These are phyloP conservation scores for Eupelmus urozonus DNA, from an alignment of 2,888 invertebrate species.

Conservation along the genomic window DNA sequence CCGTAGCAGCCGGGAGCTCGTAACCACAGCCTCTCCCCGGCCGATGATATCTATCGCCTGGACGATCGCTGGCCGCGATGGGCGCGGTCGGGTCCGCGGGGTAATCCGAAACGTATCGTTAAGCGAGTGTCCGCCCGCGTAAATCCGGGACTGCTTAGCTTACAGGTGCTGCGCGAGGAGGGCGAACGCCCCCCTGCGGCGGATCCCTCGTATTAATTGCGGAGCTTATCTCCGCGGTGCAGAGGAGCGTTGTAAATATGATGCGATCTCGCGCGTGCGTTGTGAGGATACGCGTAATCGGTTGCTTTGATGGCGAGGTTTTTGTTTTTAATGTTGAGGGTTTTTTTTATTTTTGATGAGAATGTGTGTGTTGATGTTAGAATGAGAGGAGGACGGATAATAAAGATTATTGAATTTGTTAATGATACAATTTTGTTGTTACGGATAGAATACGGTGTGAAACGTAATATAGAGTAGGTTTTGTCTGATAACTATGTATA, in stretches of 20 bases:
- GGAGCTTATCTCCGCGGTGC: conserved; percentile 1
- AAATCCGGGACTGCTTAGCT: too few relatives aligned
- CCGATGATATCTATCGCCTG: conserved; percentile 26
- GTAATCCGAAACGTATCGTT: conserved; percentile 46
- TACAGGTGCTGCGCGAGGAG: conserved; percentile 3
- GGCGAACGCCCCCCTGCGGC: conserved; percentile 1
- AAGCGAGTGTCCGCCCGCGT: conserved; percentile 22
- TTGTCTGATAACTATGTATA: too few relatives aligned
- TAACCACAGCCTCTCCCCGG: neutral
- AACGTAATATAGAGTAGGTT: too few relatives aligned
- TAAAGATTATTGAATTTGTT: too few relatives aligned
- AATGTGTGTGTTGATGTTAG: too few relatives aligned
- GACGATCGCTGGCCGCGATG: neutral
- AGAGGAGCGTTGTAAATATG: conserved; percentile 30
- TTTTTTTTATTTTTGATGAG: conserved; percentile 16
- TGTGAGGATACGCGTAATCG: neutral
- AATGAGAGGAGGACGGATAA: too few relatives aligned
- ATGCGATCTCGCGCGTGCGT: conserved; percentile 23
- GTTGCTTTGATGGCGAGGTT: conserved; percentile 20
- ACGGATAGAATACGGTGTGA: too few relatives aligned
- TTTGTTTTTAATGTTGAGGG: conserved; percentile 20
- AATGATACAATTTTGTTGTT: too few relatives aligned
- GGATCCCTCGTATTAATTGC: conserved; percentile 39
- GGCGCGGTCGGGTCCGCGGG: conserved; percentile 27
- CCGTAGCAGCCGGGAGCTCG: too few relatives aligned